A percentile compares a stretch with the other conserved stretches of the same genome.
phyloP scores from a whole-genome alignment of 2,113 vertebrate species.

The Syngnathoides biaculeatus region DNA sequence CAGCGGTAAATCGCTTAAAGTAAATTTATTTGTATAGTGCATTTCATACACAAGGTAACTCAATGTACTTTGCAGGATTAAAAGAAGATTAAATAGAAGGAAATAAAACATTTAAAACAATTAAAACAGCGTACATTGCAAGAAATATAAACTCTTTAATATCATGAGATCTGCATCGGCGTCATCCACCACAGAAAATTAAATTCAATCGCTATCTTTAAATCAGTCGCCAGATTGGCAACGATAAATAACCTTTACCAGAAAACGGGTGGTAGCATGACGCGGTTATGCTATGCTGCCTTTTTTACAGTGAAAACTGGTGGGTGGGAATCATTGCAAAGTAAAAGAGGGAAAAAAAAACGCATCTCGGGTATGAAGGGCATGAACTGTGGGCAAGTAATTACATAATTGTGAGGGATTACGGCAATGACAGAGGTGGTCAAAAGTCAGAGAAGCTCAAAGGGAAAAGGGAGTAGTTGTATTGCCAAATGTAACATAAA shows the following conservation, averaged over 20 bases:
- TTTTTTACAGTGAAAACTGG: background rate
- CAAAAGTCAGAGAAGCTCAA: background rate
- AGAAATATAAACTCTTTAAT: too few species aligned
- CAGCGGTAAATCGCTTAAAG: constrained; percentile 40
- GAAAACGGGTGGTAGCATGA: background rate
- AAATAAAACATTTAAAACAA: too few species aligned
- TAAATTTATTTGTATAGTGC: too few species aligned
- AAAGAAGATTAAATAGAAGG: too few species aligned
- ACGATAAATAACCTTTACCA: background rate
- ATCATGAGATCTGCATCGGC: background rate
- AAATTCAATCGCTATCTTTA: background rate
- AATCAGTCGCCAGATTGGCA: background rate
- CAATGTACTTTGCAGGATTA: too few species aligned
- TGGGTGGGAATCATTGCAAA: background rate
- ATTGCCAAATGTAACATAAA: background rate
- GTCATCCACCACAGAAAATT: background rate
- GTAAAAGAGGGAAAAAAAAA: background rate
- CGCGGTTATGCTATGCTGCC: constrained; percentile 1
- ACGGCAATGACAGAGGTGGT: background rate
- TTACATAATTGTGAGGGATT: constrained; percentile 3
- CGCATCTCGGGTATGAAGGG: background rate
- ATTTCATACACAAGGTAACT: too few species aligned
- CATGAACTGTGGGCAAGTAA: background rate
- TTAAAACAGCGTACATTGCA: too few species aligned
- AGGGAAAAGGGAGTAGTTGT: background rate